A percentile compares a stretch with the other conserved stretches of the same genome.
phyloP scores from a whole-genome alignment of 2,113 vertebrate species.

The Hippocampus abdominalis region DNA sequence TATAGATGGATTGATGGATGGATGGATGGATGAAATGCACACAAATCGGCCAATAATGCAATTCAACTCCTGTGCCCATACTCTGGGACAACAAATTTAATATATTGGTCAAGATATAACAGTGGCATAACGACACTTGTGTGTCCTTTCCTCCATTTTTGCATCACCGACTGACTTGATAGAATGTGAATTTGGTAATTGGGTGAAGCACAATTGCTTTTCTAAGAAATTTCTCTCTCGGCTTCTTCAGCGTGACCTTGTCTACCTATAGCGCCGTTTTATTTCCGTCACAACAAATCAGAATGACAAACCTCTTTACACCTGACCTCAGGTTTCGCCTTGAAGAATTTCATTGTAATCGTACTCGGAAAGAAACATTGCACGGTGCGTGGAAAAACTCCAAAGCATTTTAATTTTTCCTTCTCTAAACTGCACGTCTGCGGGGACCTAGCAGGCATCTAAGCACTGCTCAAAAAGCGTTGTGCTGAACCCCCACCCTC shows the following conservation, averaged over 20 bases:
- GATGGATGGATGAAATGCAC: too few relatives aligned
- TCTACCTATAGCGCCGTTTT: slow-evolving; percentile 12
- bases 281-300: slow-evolving; percentile 19
- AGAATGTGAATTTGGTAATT: too few relatives aligned
- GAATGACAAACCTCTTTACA: slow-evolving; percentile 18
- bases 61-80: too few relatives aligned
- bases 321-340: slow-evolving; percentile 34
- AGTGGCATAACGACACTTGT: too few relatives aligned
- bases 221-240: slow-evolving; percentile 12
- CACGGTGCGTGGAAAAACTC: slow-evolving; percentile 25
- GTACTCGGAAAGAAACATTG: slow-evolving; percentile 38
- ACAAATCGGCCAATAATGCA: too few relatives aligned
- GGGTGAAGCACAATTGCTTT: not conserved
- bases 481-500: slow-evolving; percentile 21
- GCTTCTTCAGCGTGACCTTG: slow-evolving; percentile 14
- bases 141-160: too few relatives aligned
- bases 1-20: too few relatives aligned
- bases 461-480: slow-evolving; percentile 34
- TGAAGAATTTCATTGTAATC: slow-evolving; percentile 27
- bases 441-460: slow-evolving; percentile 38
- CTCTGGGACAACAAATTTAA: too few relatives aligned
- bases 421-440: slow-evolving; percentile 48
- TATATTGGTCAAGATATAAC: too few relatives aligned
- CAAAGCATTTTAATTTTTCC: slow-evolving; percentile 43
- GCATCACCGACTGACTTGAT: too few relatives aligned